phyloP scores from a whole-genome alignment of 2,797 vertebrate species.

The Oryzias dopingdopingensis region DNA sequence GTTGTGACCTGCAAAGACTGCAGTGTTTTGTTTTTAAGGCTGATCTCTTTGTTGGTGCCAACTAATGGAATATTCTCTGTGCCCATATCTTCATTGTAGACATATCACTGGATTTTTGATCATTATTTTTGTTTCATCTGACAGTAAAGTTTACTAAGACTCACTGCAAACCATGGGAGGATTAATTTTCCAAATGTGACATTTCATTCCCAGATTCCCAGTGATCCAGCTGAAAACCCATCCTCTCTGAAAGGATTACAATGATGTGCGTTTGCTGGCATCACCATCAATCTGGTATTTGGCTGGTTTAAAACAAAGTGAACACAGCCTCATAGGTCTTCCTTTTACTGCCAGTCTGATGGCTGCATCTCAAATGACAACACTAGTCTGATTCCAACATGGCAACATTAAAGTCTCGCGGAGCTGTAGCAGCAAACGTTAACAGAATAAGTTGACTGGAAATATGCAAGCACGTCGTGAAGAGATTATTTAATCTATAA shows the following conservation, averaged over 20 bases:
- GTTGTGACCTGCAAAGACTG: neutral
- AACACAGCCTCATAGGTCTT: conserved; percentile 33
- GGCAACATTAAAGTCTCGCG: conserved; percentile 4
- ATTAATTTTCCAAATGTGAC: conserved; percentile 2
- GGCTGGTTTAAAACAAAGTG: neutral
- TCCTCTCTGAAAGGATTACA: conserved; percentile 15
- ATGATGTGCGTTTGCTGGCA: conserved; percentile 1
- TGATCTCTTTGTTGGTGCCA: conserved; percentile 37
- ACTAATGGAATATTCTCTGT: conserved; percentile 13
- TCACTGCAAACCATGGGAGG: neutral
- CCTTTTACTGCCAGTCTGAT: conserved; percentile 21
- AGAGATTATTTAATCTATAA: neutral
- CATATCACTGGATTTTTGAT: conserved; percentile 14
- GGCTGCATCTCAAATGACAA: conserved; percentile 7
- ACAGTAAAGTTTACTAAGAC: neutral
- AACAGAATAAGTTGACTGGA: conserved; percentile 18
- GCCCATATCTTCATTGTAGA: conserved; percentile 15
- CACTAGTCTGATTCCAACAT: conserved; percentile 4
- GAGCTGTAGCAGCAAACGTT: conserved; percentile 19
- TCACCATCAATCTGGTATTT: neutral
- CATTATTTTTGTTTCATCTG: conserved; percentile 1
- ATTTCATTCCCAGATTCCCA: neutral
- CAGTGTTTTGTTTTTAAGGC: neutral
- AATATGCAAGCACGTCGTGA: conserved; percentile 21
- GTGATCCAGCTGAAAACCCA: conserved; percentile 7